Base-by-base conservation (phyloP, 2,113 vertebrate species). In the Aegithalos caudatus region DNA sequence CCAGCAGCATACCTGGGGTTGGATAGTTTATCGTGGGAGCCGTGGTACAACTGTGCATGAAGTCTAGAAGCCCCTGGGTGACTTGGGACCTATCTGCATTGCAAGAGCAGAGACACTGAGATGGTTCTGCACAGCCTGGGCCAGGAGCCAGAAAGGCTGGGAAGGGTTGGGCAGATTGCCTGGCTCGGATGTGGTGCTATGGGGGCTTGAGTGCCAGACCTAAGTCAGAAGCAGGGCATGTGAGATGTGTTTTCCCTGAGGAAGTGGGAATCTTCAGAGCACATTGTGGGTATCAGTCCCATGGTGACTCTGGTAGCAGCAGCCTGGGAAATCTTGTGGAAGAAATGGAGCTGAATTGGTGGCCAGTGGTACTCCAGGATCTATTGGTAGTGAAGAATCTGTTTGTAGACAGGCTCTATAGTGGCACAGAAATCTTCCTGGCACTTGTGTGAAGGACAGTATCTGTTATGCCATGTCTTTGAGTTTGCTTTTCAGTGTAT, bases 11-110 rank as follows among this genome's bases (percentile, higher is more conserved):
- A 70, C 48, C 64, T 48, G 38, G 65, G 71, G 48, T 15, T 6
- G 9, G 62, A 29, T 20, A 20, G 11, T 54, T 74, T 64, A 9
- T 40, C 37, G 4, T 17, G 74, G n/a, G 64, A 86, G 67, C 60
- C 3, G 1, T 14, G 67, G 20, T 11, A 5, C 44, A 62, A 17
- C n/a, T 79, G 44, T 48, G 21, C 10, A 6, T 27, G 37, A 84
- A 64, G 22, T 37, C 53, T 11, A 9, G 40, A 25, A 42, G 47
- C 12, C 90, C 24, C 48, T 64, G 61, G 7, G n/a, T 81, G 40
- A 23, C 54, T 60, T 0, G 0, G 56, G 51, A 14, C 6, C 1
- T 22, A 5, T 0, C n/a, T 24, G 10, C 37, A 8, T 7, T 72
- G 38, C 58, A 42, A 48, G 38, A 9, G 12, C n/a, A 48, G 70